Conservation (phyloP, 1,140 invertebrate species). For the Lucilia sericata region DNA sequence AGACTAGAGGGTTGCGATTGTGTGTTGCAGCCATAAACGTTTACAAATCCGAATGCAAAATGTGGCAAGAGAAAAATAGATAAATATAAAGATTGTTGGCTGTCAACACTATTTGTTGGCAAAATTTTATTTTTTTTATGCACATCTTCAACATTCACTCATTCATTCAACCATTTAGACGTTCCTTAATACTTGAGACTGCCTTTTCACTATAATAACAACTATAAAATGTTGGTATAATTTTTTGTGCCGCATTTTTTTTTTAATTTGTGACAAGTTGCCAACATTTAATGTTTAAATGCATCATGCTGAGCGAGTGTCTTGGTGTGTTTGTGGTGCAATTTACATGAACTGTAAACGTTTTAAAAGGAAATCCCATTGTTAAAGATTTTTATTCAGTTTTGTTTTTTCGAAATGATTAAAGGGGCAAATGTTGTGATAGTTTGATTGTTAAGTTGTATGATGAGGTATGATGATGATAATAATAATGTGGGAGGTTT, state of each 20-base stretch:
- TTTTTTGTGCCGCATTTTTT: not conserved
- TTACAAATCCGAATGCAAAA: not conserved
- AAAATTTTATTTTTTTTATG: not conserved
- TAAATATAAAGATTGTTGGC: conserved; percentile 20
- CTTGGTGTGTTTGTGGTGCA: not conserved
- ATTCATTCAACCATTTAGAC: no score
- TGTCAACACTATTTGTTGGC: conserved; percentile 22
- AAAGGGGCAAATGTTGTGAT: not conserved
- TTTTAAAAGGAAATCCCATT: not conserved
- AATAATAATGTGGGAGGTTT: not conserved
- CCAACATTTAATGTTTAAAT: conserved; percentile 27
- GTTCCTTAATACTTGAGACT: not conserved
- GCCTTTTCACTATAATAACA: not conserved
- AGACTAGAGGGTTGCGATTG: not conserved
- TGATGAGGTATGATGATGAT: not conserved
- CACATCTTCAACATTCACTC: no score
- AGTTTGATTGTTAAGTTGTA: not conserved
- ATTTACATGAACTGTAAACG: not conserved
- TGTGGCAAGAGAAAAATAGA: not conserved
- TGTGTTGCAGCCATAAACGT: not conserved
- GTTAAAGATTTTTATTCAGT: not conserved
- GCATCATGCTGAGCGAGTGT: not conserved
- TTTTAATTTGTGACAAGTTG: conserved; percentile 27
- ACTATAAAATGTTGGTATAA: not conserved
- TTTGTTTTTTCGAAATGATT: not conserved